These are phyloP conservation scores for Lasioglossum zephyrum DNA, from an alignment of 2,888 invertebrate genomes.

Conservation along the genomic window DNA sequence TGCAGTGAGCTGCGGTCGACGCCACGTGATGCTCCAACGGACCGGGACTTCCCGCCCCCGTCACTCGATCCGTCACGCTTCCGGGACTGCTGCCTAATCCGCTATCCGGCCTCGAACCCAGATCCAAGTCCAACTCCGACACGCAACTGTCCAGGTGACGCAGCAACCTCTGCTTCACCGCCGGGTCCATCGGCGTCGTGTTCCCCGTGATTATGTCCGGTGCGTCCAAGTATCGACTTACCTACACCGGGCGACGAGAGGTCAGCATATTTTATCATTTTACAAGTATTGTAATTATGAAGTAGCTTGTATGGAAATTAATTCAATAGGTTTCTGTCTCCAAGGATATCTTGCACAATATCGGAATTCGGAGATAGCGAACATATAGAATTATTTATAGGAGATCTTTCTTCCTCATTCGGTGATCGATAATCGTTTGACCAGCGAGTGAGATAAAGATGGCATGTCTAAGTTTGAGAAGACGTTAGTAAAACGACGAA, in stretches of 20 bases:
- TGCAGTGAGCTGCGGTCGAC: conserved; percentile 84
- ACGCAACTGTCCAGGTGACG: conserved; percentile 87
- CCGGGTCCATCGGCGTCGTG: conserved; percentile 86
- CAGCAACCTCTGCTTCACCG: conserved; percentile 86
- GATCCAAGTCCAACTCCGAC: conserved; percentile 87
- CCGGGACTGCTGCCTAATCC: conserved; percentile 83
- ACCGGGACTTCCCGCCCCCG: conserved; percentile 78
- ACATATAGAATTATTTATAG: too few relatives aligned
- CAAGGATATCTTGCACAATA: too few relatives aligned
- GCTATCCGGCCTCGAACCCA: conserved; percentile 84
- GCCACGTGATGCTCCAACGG: conserved; percentile 79
- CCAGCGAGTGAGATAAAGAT: not conserved
- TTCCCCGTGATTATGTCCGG: conserved; percentile 87
- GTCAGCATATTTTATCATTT: not conserved
- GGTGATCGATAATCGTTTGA: not conserved
- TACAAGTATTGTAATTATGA: too few relatives aligned
- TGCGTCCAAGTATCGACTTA: conserved; percentile 86
- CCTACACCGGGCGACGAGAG: conserved; percentile 77
- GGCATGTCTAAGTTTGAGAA: not conserved
- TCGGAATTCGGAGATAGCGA: too few relatives aligned
- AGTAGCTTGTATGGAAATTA: too few relatives aligned
- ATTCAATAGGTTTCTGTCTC: too few relatives aligned
- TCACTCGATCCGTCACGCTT: conserved; percentile 81
- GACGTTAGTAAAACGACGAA: not conserved
- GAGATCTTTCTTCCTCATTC: not conserved